A percentile compares a stretch with the other conserved stretches of the same genome.
phyloP scores from a whole-genome alignment of 2,888 invertebrate species.

The Platypus cylindrus region DNA sequence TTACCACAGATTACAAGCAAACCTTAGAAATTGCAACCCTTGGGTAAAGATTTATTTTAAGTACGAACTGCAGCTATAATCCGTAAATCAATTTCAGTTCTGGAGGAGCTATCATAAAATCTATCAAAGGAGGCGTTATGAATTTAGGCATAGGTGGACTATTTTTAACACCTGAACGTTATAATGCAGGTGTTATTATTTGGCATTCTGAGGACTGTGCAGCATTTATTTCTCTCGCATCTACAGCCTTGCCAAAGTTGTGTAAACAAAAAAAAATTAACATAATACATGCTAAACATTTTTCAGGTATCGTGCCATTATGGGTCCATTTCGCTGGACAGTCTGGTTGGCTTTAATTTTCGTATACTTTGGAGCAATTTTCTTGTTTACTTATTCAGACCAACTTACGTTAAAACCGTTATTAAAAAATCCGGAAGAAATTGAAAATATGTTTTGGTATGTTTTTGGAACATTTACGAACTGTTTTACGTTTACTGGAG shows the following conservation, averaged over 20 bases:
- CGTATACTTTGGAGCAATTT: conserved; percentile 58
- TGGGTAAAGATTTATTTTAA: conserved; percentile 33
- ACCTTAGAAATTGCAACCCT: conserved; percentile 33
- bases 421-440: conserved; percentile 53
- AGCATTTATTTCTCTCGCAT: conserved; percentile 60
- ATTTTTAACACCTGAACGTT: conserved; percentile 46
- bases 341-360: conserved; percentile 64
- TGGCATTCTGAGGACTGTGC: conserved; percentile 66
- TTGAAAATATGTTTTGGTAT: conserved; percentile 80
- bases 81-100: conserved; percentile 33
- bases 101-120: conserved; percentile 46
- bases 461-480: conserved; percentile 78
- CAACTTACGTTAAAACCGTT: conserved; percentile 53
- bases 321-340: conserved; percentile 72
- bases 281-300: no score
- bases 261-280: conserved; percentile 3
- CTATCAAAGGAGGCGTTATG: conserved; percentile 41
- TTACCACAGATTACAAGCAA: conserved; percentile 56
- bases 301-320: conserved; percentile 62
- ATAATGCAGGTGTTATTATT: conserved; percentile 46
- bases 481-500: conserved; percentile 57
- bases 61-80: not conserved
- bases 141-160: conserved; percentile 64
- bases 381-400: conserved; percentile 63
- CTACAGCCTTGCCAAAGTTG: conserved; percentile 68